Conservation (phyloP, 2,113 vertebrate genomes). For the Meles meles region DNA sequence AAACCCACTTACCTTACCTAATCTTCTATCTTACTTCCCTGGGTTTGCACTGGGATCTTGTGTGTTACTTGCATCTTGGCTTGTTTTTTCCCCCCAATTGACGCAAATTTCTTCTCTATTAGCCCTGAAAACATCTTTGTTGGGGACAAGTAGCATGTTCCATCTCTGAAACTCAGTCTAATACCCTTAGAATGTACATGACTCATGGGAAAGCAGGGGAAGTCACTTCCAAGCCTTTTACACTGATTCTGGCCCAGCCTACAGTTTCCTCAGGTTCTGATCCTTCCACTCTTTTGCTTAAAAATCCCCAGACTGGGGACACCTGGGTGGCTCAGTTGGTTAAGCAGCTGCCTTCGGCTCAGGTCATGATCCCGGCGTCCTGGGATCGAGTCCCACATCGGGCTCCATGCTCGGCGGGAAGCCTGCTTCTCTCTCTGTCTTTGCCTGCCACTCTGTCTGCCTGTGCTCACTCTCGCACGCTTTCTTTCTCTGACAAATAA, state of each 20-base stretch:
- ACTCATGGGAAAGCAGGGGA: not conserved
- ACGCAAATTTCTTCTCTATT: not conserved
- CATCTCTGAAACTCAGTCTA: not conserved
- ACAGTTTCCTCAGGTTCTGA: not conserved
- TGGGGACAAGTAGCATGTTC: not conserved
- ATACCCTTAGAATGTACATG: not conserved
- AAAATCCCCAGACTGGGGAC: constrained; percentile 3
- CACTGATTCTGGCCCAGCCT: not conserved
- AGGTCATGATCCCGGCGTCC: too few relatives aligned
- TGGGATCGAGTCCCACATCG: too few relatives aligned
- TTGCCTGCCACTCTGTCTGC: too few relatives aligned
- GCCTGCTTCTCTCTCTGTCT: too few relatives aligned
- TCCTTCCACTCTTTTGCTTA: not conserved
- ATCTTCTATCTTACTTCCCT: not conserved
- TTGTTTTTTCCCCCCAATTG: not conserved
- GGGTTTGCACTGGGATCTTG: not conserved
- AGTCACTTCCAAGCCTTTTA: not conserved
- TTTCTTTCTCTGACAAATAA: too few relatives aligned
- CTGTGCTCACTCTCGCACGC: too few relatives aligned
- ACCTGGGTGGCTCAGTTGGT: too few relatives aligned
- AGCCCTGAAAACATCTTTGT: not conserved
- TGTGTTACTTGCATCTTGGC: not conserved
- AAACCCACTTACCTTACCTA: not conserved
- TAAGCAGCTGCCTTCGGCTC: too few relatives aligned
- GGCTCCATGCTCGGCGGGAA: too few relatives aligned